Conservation (phyloP, 2,797 vertebrate genomes). For the Anguilla pacifica region DNA sequence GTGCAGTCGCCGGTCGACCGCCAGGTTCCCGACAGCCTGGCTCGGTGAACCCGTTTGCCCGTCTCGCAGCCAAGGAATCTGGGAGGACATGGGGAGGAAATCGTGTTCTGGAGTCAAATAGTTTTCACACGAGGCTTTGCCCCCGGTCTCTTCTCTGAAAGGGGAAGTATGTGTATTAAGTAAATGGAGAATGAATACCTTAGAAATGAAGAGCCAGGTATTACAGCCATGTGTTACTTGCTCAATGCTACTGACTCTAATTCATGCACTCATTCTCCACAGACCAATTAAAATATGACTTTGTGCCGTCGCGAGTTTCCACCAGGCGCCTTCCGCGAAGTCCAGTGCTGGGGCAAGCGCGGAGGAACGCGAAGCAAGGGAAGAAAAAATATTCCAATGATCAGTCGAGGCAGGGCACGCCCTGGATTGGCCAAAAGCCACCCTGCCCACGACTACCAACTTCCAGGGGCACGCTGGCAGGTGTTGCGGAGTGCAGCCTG, state of each 20-base stretch:
- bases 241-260: background rate
- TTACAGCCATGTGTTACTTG: background rate
- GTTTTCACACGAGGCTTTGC: conserved; percentile 1
- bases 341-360: background rate
- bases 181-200: background rate
- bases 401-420: background rate
- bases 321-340: no score
- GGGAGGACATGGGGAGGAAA: background rate
- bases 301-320: background rate
- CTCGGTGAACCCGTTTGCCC: background rate
- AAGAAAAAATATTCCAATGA: background rate
- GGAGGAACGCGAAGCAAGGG: background rate
- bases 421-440: background rate
- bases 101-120: background rate
- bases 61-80: background rate
- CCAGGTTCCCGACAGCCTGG: conserved; percentile 10
- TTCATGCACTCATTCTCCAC: background rate
- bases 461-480: background rate
- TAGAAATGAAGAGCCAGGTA: background rate
- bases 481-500: background rate
- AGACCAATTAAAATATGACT: background rate
- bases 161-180: background rate
- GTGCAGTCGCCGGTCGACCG: background rate
- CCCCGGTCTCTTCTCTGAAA: conserved; percentile 9
- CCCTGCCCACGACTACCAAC: background rate